Base-by-base conservation (phyloP, 1,140 invertebrate species). In the Alviniconcha marisindica region DNA sequence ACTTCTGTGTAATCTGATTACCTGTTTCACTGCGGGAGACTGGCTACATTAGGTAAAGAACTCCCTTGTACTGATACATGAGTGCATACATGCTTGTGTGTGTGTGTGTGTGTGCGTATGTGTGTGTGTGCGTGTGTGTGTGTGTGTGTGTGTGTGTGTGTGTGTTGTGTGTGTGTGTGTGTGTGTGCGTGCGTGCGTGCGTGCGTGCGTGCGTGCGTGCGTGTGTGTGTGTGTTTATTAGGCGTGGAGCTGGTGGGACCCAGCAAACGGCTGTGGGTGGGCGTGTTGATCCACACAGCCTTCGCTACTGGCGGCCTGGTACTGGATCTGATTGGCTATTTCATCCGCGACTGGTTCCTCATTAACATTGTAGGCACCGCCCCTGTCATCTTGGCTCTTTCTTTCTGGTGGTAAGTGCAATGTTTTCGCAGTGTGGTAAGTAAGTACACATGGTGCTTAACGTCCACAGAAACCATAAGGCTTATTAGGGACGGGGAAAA, bases 361-460 rank as follows among this genome's bases (percentile, higher is more conserved):
- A 96, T 96, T 76, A 96, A 97, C 93, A 93, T 97, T 86, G 95
- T 95, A 0, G 94, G 97, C 74, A 96, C 96, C 0, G 90, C 96
- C 36, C 96, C 96, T n/a, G 95, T 96, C 0, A 89, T 95, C 14
- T 89, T 96, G 18, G 94, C 97, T 81, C 86, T 97, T 14, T 94
- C 95, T 14, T 97, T 90, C 71, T 89, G 87, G 85, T 91, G 91
- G 89, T 91, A 86, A 69, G 88, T 87, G 2, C 18, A n/a, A n/a
- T n/a, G n/a, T n/a, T n/a, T n/a, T n/a, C n/a, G n/a, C n/a, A n/a
- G n/a, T n/a, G n/a, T n/a, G n/a, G n/a, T n/a, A n/a, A n/a, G n/a
- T n/a, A n/a, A n/a, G n/a, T n/a, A n/a, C n/a, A n/a, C n/a, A n/a
- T n/a, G n/a, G n/a, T n/a, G n/a, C n/a, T n/a, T n/a, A n/a, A n/a